A percentile compares a stretch with the other conserved stretches of the same genome.
These are phyloP conservation scores for Operophtera brumata DNA, from an alignment of 2,888 invertebrate genomes.

Conservation along the genomic window DNA sequence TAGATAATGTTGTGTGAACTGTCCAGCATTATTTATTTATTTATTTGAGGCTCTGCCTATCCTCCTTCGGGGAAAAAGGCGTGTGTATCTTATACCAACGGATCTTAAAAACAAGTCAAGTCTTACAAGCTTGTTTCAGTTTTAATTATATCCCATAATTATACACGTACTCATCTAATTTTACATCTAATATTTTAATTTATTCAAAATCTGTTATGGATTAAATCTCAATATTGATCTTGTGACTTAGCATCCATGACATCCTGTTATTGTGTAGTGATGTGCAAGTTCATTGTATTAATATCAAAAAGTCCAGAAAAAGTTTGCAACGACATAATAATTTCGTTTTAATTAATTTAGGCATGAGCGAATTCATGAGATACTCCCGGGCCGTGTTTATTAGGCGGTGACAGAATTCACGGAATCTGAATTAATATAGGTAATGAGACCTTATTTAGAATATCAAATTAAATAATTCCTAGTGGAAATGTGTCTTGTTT, in stretches of 20 bases:
- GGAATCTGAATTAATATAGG: constrained; percentile 27
- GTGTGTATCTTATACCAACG: too few species aligned
- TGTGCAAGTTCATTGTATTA: not conserved
- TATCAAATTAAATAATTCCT: constrained; percentile 20
- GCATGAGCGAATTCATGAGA: not conserved
- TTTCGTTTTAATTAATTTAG: not conserved
- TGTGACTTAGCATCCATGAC: not conserved
- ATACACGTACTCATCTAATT: too few species aligned
- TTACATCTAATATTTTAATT: too few species aligned
- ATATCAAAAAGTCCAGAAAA: not conserved
- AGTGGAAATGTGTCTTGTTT: constrained; percentile 7
- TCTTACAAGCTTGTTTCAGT: too few species aligned
- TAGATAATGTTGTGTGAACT: too few species aligned
- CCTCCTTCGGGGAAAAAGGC: too few species aligned
- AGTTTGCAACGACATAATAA: not conserved
- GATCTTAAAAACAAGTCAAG: too few species aligned
- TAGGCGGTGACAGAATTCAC: constrained; percentile 14
- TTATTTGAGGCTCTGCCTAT: too few species aligned
- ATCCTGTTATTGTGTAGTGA: not conserved
- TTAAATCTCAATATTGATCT: not conserved
- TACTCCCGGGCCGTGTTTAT: not conserved
- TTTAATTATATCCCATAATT: too few species aligned
- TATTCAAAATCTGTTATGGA: too few species aligned
- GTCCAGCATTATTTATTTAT: too few species aligned
- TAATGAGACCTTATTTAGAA: constrained; percentile 22